These are phyloP conservation scores for Bombus pyrosoma DNA, from an alignment of 1,140 invertebrate species.

Conservation along the genomic window DNA sequence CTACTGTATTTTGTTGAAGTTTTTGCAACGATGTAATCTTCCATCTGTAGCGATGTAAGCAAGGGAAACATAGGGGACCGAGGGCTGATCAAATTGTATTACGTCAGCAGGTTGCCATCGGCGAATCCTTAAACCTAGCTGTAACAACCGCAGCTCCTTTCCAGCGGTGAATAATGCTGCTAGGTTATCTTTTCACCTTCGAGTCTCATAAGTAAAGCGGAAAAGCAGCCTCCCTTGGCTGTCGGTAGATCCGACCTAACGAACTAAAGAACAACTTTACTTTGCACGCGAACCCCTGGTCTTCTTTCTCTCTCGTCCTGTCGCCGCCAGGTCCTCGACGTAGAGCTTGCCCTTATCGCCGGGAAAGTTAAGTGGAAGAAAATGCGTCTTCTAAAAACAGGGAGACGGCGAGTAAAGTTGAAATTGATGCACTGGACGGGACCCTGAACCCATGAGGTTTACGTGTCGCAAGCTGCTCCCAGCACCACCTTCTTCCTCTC, in stretches of 20 bases:
- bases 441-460: slow-evolving; percentile 53
- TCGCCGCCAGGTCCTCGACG: slow-evolving; percentile 43
- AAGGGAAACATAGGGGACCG: too few species aligned
- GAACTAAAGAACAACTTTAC: slow-evolving; percentile 80
- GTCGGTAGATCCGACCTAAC: slow-evolving; percentile 71
- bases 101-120: slow-evolving; percentile 23
- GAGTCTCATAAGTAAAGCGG: slow-evolving; percentile 76
- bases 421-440: slow-evolving; percentile 78
- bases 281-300: slow-evolving; percentile 63
- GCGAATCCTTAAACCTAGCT: not conserved
- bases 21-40: not conserved
- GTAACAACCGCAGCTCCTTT: slow-evolving; percentile 19
- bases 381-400: slow-evolving; percentile 73
- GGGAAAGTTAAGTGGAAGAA: slow-evolving; percentile 81
- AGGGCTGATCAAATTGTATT: slow-evolving; percentile 14
- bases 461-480: slow-evolving; percentile 44
- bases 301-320: slow-evolving; percentile 31
- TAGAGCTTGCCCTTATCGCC: slow-evolving; percentile 73
- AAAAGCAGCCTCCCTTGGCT: slow-evolving; percentile 46
- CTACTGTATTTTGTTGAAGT: not conserved
- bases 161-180: slow-evolving; percentile 76
- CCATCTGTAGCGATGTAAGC: not conserved
- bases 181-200: slow-evolving; percentile 80
- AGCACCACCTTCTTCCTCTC: slow-evolving; percentile 39
- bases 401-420: slow-evolving; percentile 69